phyloP scores from a whole-genome alignment of 2,888 invertebrate genomes.

The Mechanitis messenoides region DNA sequence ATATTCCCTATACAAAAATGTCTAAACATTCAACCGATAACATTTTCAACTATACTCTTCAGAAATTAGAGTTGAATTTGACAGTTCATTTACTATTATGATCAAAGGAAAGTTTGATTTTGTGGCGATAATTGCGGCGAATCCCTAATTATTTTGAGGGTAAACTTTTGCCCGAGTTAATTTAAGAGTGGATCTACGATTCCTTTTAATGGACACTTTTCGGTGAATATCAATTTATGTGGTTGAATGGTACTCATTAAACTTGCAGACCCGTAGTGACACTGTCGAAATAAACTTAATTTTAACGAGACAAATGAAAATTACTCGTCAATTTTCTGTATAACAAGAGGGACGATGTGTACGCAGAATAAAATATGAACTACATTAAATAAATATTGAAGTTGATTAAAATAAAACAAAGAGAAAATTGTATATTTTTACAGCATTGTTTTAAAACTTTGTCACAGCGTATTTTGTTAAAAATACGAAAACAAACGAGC shows the following conservation, averaged over 20 bases:
- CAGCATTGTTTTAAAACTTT: conserved; percentile 22
- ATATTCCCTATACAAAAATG: conserved; percentile 55
- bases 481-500: conserved; percentile 47
- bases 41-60: conserved; percentile 44
- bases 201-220: conserved; percentile 74
- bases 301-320: conserved; percentile 45
- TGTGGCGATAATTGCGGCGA: conserved; percentile 75
- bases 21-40: conserved; percentile 39
- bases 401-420: conserved; percentile 21
- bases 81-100: conserved; percentile 47
- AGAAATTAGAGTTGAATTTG: conserved; percentile 46
- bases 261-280: conserved; percentile 45
- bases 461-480: conserved; percentile 41
- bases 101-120: conserved; percentile 75
- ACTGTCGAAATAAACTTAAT: conserved; percentile 44
- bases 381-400: conserved; percentile 15
- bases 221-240: conserved; percentile 71
- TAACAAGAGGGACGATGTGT: conserved; percentile 23
- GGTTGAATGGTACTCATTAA: conserved; percentile 70
- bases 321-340: conserved; percentile 44
- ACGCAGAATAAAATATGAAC: conserved; percentile 27
- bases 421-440: conserved; percentile 16
- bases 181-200: conserved; percentile 68
- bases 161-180: conserved; percentile 74
- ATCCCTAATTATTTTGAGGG: conserved; percentile 77